Percentiles rank a stretch among this genome's conserved stretches.
phyloP scores from a whole-genome alignment of 2,888 invertebrate species.

The Onthophagus sagittarius region DNA sequence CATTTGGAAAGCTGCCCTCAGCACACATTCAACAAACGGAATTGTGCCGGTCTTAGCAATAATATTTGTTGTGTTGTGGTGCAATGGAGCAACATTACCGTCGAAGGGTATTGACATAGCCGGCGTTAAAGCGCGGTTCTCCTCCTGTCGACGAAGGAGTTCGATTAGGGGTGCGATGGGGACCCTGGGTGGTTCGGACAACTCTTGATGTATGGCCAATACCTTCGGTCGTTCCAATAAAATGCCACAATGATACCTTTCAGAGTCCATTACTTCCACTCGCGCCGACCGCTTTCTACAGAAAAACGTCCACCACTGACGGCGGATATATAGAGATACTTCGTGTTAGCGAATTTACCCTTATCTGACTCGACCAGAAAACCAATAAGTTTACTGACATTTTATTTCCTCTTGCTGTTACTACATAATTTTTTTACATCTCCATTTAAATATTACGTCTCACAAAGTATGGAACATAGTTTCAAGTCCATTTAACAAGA shows the following conservation, averaged over 20 bases:
- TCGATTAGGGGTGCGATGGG: neutral
- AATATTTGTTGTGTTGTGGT: neutral
- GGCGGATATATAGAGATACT: conserved; percentile 18
- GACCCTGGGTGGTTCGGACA: conserved; percentile 16
- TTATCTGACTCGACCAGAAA: neutral
- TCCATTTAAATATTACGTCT: neutral
- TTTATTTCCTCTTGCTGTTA: neutral
- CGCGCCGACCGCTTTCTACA: neutral
- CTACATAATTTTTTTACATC: neutral
- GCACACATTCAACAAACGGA: neutral
- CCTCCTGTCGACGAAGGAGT: neutral
- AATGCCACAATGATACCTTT: conserved; percentile 36
- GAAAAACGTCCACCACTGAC: neutral
- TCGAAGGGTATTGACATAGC: neutral
- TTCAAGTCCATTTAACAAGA: too few species aligned
- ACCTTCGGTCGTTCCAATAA: conserved; percentile 29
- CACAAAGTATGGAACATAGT: neutral
- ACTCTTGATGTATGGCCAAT: conserved; percentile 28
- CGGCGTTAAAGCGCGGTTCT: neutral
- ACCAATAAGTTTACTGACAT: neutral
- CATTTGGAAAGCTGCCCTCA: neutral
- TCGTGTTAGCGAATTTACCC: conserved; percentile 36
- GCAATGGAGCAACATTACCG: neutral
- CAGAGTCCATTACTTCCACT: conserved; percentile 35
- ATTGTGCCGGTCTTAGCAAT: neutral